These are phyloP conservation scores for Micropoecilia bifurca DNA, from an alignment of 2,797 vertebrate genomes.

Conservation along the genomic window DNA sequence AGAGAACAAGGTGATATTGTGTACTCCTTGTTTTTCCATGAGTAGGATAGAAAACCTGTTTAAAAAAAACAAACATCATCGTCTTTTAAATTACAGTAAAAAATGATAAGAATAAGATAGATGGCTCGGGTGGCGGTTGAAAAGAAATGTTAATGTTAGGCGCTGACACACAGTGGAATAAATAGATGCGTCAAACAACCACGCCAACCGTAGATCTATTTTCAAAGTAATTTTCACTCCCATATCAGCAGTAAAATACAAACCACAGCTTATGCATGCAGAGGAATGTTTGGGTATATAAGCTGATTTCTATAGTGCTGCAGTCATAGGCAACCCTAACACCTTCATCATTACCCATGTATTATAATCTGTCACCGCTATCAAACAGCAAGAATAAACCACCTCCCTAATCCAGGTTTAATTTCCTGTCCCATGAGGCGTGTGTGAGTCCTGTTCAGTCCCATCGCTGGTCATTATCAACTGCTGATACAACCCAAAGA, in stretches of 20 bases:
- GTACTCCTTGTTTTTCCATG: not conserved
- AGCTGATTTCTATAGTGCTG: conserved; percentile 43
- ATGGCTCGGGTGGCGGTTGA: not conserved
- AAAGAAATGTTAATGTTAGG: conserved; percentile 18
- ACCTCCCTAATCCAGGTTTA: conserved; percentile 70
- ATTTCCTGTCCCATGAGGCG: conserved; percentile 71
- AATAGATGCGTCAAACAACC: conserved; percentile 17
- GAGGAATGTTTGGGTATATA: conserved; percentile 20
- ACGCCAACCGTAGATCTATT: conserved; percentile 11
- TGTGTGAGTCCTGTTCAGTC: conserved; percentile 53
- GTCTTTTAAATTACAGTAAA: not conserved
- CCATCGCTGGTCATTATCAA: conserved; percentile 61
- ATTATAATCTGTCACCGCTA: conserved; percentile 59
- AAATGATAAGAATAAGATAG: not conserved
- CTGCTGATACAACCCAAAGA: conserved; percentile 52
- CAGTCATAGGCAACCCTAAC: conserved; percentile 42
- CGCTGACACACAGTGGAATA: not conserved
- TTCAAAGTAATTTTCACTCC: conserved; percentile 26
- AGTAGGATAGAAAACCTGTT: not conserved
- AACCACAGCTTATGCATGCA: conserved; percentile 19
- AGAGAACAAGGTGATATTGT: not conserved
- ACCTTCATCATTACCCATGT: conserved; percentile 48
- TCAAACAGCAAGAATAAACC: conserved; percentile 57
- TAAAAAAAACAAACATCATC: not conserved
- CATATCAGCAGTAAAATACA: conserved; percentile 29